Conservation (phyloP, 1,140 invertebrate genomes). For the Chironomus striatipennis region DNA sequence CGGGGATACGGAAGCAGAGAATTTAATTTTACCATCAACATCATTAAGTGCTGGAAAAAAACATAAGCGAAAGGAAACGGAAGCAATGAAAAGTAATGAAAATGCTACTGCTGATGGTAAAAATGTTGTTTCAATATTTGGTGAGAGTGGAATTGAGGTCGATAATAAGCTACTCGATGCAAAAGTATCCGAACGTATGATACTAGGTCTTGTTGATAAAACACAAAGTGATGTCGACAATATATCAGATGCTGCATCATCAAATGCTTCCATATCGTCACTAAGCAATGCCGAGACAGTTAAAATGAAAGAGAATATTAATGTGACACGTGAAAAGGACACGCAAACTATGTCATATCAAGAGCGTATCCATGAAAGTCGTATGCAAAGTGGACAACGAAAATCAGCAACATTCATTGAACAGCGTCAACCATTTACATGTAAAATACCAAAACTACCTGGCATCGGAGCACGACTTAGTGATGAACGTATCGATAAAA, state of each 20-base stretch:
- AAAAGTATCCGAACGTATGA: conserved; percentile 20
- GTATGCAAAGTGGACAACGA: not conserved
- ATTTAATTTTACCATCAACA: not conserved
- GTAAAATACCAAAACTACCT: conserved; percentile 23
- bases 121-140: conserved; percentile 22
- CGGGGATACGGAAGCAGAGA: not conserved
- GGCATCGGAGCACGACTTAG: conserved; percentile 22
- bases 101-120: not conserved
- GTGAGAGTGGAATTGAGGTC: conserved; percentile 23
- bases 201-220: conserved; percentile 24
- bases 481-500: conserved; percentile 23
- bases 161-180: conserved; percentile 22
- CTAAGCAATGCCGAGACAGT: conserved; percentile 8
- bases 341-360: conserved; percentile 6
- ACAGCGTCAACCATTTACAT: conserved; percentile 8
- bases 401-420: not conserved
- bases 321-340: not conserved
- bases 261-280: not conserved
- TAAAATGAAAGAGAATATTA: not conserved
- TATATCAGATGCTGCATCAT: conserved; percentile 2
- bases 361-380: not conserved
- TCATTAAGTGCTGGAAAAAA: no score
- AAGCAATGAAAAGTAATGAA: not conserved
- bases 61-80: no score
- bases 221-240: not conserved